Evolutionary conservation across 2,888 invertebrate genomes (phyloP), one percentile per base, ranked within the genome.

Genomic region (Dicranocentrus wangi): DNA sequence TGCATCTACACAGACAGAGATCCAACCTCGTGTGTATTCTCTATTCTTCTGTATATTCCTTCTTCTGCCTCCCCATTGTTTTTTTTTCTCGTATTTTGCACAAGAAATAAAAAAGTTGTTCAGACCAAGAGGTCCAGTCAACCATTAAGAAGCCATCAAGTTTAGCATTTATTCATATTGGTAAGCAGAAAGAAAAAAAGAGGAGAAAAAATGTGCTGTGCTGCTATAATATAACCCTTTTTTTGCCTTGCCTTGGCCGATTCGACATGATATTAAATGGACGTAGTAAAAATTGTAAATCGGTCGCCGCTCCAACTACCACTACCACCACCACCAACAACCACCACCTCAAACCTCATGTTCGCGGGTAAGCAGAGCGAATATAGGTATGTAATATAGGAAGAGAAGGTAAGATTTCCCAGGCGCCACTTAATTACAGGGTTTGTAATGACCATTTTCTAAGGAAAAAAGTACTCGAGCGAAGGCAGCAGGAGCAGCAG

Each of bases 351-450:
- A 32, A 32, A 32, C 32, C 32, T 32, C 69, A 77, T 69, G 71
- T 79, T 21, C 65, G 27, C 65, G 79, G 79, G 65, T 51, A 72
- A 81, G 76, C 70, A 76, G 61, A 55, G 60, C 60, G 63, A 72
- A 47, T 69, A 53, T 39, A 58, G 75, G 42, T 47, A 61, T 32
- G 70, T 71, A 71, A 58, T 72, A 70, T 75, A 82, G 71, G 81
- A 80, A 70, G 75, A 71, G 75, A 73, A 77, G 78, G 82, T 53
- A 72, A 83, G 80, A 82, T 82, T 78, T 82, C 81, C 77, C 79
- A 84, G 86, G 85, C 85, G 86, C 86, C 86, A 86, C 83, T 86
- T 86, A 86, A 86, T 86, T 86, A 85, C 85, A 86, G 81, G 79
- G 72, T 83, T 84, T 75, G 79, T 86, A 86, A 86, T 85, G 83